A percentile compares a stretch with the other conserved stretches of the same genome.
phyloP scores from a whole-genome alignment of 2,797 vertebrate genomes.

The Sphaeramia orbicularis region DNA sequence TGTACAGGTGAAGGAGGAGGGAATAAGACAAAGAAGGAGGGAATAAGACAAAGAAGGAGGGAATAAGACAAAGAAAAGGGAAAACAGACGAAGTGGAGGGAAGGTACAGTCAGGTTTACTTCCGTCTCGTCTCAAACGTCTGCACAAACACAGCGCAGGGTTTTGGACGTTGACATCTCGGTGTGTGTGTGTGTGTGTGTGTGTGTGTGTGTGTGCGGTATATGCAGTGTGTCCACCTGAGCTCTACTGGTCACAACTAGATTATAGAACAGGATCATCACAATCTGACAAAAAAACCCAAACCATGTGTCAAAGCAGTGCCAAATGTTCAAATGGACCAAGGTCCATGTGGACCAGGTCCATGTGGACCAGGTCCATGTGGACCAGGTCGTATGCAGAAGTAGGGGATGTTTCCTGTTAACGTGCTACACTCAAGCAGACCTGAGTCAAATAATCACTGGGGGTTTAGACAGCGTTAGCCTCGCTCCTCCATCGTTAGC shows the following conservation, averaged over 20 bases:
- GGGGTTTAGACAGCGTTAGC: too few relatives aligned
- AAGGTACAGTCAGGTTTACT: slow-evolving; percentile 37
- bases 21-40: too few relatives aligned
- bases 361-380: too few relatives aligned
- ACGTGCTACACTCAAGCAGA: slow-evolving; percentile 74
- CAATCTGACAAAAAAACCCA: slow-evolving; percentile 35
- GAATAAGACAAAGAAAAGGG: slow-evolving; percentile 16
- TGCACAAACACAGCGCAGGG: slow-evolving; percentile 34
- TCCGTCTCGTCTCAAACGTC: slow-evolving; percentile 39
- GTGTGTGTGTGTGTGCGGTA: too few relatives aligned
- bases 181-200: too few relatives aligned
- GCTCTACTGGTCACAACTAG: slow-evolving; percentile 49
- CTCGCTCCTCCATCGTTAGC: too few relatives aligned
- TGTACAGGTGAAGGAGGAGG: too few relatives aligned
- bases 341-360: too few relatives aligned
- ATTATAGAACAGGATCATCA: slow-evolving; percentile 19
- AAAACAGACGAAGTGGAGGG: slow-evolving; percentile 32
- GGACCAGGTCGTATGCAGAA: slow-evolving; percentile 45
- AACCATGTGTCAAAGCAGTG: slow-evolving; percentile 45
- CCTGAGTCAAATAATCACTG: slow-evolving; percentile 72
- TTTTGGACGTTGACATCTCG: slow-evolving; percentile 52
- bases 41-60: too few relatives aligned
- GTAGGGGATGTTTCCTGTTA: slow-evolving; percentile 4
- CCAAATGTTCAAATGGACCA: too few relatives aligned
- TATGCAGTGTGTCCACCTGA: slow-evolving; percentile 64